A percentile compares a stretch with the other conserved stretches of the same genome.
phyloP scores from a whole-genome alignment of 2,888 invertebrate species.

The Chloromyia formosa region DNA sequence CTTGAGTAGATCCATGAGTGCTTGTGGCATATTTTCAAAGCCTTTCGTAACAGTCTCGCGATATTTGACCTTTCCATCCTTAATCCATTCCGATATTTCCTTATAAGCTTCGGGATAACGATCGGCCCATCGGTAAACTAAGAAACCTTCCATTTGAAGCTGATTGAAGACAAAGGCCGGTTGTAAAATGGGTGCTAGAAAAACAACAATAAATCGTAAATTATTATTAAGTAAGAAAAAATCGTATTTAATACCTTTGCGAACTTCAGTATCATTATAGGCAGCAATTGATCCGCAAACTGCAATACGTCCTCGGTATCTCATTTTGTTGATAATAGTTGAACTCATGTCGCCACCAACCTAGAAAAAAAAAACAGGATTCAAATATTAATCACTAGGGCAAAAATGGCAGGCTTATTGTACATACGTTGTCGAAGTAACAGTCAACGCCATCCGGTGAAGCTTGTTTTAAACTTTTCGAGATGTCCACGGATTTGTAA shows the following conservation, averaged over 20 bases:
- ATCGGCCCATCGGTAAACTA: conserved; percentile 66
- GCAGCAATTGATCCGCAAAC: conserved; percentile 73
- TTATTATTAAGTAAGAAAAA: not conserved
- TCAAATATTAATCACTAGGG: too few relatives aligned
- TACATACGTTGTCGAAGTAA: conserved; percentile 81
- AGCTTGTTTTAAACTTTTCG: conserved; percentile 67
- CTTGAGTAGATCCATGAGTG: conserved; percentile 70
- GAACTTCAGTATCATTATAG: conserved; percentile 67
- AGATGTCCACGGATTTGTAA: conserved; percentile 72
- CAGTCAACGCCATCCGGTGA: conserved; percentile 79
- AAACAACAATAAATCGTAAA: too few relatives aligned
- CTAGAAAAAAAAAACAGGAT: conserved; percentile 47
- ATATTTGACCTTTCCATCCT: conserved; percentile 75
- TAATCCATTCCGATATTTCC: conserved; percentile 72
- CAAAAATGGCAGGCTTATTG: too few relatives aligned
- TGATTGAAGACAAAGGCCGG: conserved; percentile 68
- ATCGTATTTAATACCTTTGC: conserved; percentile 4
- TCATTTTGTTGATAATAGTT: conserved; percentile 71
- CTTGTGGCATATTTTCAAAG: conserved; percentile 78
- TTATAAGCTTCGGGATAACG: conserved; percentile 72
- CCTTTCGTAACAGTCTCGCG: conserved; percentile 76
- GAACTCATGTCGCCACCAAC: conserved; percentile 74
- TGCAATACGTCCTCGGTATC: conserved; percentile 69
- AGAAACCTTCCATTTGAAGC: conserved; percentile 70
- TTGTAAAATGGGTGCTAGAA: conserved; percentile 63